These are phyloP conservation scores for Benitochromis conjunctus DNA, from an alignment of 2,113 vertebrate genomes.

Conservation along the genomic window DNA sequence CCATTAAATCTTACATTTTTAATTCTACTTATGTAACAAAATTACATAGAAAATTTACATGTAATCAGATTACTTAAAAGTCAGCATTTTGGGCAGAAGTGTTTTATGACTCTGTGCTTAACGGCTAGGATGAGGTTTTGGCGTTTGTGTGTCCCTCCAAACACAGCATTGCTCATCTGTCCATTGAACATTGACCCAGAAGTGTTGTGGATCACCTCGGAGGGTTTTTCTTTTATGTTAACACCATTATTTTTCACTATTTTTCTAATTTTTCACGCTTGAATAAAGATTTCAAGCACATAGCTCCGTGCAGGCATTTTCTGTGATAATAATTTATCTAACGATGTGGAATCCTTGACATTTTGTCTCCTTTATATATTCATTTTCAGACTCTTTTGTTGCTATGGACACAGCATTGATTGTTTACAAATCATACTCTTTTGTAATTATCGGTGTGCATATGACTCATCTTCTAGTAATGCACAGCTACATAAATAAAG, in stretches of 20 bases:
- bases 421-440: not conserved
- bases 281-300: not conserved
- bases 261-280: not conserved
- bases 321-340: not conserved
- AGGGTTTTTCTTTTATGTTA: not conserved
- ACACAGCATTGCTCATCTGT: not conserved
- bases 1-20: not conserved
- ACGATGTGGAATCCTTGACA: not conserved
- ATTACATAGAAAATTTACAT: not conserved
- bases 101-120: not conserved
- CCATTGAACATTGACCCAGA: not conserved
- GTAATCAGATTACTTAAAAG: not conserved
- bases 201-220: not conserved
- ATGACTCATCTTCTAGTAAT: not conserved
- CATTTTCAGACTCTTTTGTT: not conserved
- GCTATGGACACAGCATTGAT: not conserved
- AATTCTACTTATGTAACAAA: not conserved
- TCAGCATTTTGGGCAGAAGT: not conserved
- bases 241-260: not conserved
- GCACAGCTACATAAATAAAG: not conserved
- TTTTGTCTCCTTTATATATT: not conserved
- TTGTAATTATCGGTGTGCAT: not conserved
- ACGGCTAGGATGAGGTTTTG: not conserved
- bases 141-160: not conserved
- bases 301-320: not conserved